Evolutionary conservation across 37 sponge, comb jelly and placozoan species (phyloP).

Genomic region (Chondrosia reniformis): DNA sequence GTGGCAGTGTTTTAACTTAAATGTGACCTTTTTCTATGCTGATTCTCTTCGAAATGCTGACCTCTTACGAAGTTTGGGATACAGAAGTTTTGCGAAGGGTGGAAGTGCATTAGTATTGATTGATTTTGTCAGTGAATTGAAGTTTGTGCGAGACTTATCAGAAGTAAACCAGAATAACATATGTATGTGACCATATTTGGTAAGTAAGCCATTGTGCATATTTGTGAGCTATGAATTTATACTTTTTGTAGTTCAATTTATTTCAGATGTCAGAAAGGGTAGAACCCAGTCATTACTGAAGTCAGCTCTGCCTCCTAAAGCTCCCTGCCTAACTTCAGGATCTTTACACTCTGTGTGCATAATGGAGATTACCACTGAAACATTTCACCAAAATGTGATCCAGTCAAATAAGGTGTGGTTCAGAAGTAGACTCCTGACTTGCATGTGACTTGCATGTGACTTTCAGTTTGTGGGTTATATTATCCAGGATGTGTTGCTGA

Average conservation of each 20-base stretch:
- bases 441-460: background rate
- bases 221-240: background rate
- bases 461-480: background rate
- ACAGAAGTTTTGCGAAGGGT: background rate
- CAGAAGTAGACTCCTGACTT: background rate
- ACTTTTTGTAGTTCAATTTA: background rate
- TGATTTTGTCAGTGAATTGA: background rate
- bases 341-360: slow-evolving; percentile 5
- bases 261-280: background rate
- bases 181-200: too few relatives aligned
- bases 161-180: too few relatives aligned
- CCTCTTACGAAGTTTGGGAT: slow-evolving; percentile 10
- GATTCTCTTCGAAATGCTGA: background rate
- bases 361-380: slow-evolving; percentile 5
- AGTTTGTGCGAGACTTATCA: slow-evolving; percentile 2
- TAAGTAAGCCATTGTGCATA: background rate
- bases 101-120: background rate
- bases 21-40: background rate
- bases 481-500: slow-evolving; percentile 13
- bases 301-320: background rate
- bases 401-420: background rate
- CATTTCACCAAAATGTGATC: slow-evolving; percentile 5
- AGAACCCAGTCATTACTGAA: background rate
- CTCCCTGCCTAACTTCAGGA: background rate
- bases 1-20: background rate